Evolutionary conservation across 1,140 invertebrate species (phyloP).

Genomic region (Manduca sexta): DNA sequence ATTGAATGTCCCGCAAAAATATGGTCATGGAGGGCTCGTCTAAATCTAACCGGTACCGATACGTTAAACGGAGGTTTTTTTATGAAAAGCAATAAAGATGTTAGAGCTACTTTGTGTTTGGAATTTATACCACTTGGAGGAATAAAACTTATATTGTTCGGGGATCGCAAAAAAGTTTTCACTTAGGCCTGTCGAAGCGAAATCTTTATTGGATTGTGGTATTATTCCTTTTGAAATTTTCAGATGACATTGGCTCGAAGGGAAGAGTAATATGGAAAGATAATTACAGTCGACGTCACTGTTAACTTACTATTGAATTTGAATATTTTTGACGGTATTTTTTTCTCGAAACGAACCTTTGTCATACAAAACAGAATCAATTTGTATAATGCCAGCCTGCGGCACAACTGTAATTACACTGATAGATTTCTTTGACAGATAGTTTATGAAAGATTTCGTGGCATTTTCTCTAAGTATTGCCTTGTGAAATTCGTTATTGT

Average conservation of each 20-base stretch:
- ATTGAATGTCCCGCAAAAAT: no score
- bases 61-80: constrained; percentile 56
- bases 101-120: constrained; percentile 69
- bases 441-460: background rate
- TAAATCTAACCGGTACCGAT: constrained; percentile 44
- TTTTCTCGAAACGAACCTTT: no score
- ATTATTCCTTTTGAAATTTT: constrained; percentile 51
- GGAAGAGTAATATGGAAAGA: constrained; percentile 12
- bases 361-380: constrained; percentile 4
- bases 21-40: constrained; percentile 24
- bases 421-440: no score
- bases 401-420: background rate
- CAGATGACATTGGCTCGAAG: no score
- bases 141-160: constrained; percentile 71
- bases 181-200: constrained; percentile 62
- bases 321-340: no score
- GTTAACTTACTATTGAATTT: no score
- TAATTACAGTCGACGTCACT: constrained; percentile 27
- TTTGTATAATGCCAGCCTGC: background rate
- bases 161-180: constrained; percentile 67
- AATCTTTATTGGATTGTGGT: constrained; percentile 65
- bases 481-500: constrained; percentile 49
- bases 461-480: constrained; percentile 26
- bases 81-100: constrained; percentile 72
- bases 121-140: constrained; percentile 67